These are phyloP conservation scores for Enteromius argenteus DNA, from an alignment of 2,797 vertebrate species.

Conservation along the genomic window DNA sequence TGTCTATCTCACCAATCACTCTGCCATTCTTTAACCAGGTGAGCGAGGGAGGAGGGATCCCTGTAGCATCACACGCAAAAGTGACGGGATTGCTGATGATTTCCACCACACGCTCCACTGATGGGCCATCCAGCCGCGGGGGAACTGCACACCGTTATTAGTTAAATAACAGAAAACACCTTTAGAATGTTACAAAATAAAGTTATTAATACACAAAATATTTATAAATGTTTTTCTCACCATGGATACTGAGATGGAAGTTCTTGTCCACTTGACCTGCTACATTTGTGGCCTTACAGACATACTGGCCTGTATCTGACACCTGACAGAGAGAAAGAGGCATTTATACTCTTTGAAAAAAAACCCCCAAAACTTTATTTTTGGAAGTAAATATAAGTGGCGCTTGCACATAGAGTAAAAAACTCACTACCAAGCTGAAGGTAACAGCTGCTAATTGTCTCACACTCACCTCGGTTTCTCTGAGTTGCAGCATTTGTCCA, in stretches of 20 bases:
- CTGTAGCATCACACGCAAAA: conserved; percentile 89
- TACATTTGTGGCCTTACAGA: conserved; percentile 94
- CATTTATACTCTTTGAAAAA: neutral
- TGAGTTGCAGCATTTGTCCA: conserved; percentile 84
- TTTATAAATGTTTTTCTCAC: conserved; percentile 72
- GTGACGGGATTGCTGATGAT: conserved; percentile 88
- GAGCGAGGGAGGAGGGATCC: conserved; percentile 90
- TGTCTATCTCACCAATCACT: conserved; percentile 80
- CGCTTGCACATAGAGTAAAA: neutral
- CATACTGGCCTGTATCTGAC: conserved; percentile 94
- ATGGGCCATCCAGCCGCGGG: conserved; percentile 88
- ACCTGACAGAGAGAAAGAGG: conserved; percentile 71
- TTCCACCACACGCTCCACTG: conserved; percentile 82
- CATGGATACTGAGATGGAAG: conserved; percentile 94
- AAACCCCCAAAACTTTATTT: neutral
- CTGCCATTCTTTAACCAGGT: conserved; percentile 89
- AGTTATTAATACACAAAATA: neutral
- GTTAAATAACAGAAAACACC: neutral
- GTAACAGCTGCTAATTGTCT: neutral
- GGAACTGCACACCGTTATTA: conserved; percentile 78
- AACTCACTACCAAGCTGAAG: neutral
- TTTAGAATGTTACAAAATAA: neutral
- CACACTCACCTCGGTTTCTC: conserved; percentile 84
- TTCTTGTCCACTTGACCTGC: conserved; percentile 94
- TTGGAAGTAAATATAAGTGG: neutral